Conservation (phyloP, 2,888 invertebrate species). For the Eristalinus sepulchralis region DNA sequence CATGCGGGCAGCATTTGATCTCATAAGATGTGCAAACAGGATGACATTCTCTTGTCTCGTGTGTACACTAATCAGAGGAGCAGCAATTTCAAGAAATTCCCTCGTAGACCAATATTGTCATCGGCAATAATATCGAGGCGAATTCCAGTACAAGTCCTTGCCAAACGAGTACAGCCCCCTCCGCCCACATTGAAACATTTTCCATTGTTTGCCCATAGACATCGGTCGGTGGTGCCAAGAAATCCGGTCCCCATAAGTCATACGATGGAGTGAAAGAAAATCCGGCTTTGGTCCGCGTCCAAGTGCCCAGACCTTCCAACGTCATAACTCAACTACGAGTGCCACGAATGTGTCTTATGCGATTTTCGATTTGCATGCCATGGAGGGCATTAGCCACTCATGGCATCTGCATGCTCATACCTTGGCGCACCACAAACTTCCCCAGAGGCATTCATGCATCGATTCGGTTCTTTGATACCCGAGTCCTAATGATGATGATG, state of each 20-base stretch:
- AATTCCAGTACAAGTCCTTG: not conserved
- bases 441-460: not conserved
- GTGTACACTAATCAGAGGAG: not conserved
- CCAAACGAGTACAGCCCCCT: not conserved
- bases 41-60: not conserved
- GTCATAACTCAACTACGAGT: not conserved
- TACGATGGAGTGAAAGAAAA: not conserved
- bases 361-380: not conserved
- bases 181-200: not conserved
- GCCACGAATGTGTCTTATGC: not conserved
- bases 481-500: not conserved
- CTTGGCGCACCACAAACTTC: too few relatives aligned
- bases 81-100: not conserved
- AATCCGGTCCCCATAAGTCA: not conserved
- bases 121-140: not conserved
- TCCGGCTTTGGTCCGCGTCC: not conserved
- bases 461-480: not conserved
- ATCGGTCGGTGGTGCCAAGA: not conserved
- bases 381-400: not conserved
- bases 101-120: not conserved
- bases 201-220: not conserved
- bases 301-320: not conserved
- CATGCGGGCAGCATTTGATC: not conserved
- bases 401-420: too few relatives aligned
- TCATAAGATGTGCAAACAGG: not conserved